These are phyloP conservation scores for Grus americana DNA, from an alignment of 2,113 vertebrate genomes.

Conservation along the genomic window DNA sequence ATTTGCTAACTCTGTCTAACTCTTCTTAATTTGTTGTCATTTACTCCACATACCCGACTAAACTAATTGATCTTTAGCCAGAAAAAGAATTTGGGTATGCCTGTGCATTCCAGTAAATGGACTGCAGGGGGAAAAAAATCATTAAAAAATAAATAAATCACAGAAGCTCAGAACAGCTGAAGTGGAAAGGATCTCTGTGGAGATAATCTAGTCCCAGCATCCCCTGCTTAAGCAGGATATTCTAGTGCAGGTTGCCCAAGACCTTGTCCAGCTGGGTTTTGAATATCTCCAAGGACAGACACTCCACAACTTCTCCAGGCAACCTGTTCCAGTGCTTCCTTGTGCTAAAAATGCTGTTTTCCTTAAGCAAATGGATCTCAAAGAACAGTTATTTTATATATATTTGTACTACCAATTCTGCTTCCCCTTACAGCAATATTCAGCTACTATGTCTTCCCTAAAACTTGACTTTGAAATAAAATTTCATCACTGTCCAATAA, in stretches of 20 bases:
- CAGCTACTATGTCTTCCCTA: not conserved
- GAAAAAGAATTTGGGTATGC: not conserved
- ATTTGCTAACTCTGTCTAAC: not conserved
- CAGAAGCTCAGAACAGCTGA: not conserved
- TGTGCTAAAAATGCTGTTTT: not conserved
- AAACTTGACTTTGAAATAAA: not conserved
- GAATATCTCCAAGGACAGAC: not conserved
- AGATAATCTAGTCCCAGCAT: not conserved
- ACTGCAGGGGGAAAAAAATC: accelerated
- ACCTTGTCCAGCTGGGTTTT: not conserved
- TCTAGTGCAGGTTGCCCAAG: not conserved
- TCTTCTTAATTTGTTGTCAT: not conserved
- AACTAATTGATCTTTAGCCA: not conserved
- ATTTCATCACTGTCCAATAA: not conserved
- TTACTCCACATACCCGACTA: not conserved
- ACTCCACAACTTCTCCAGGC: accelerated
- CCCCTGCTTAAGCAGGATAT: not conserved
- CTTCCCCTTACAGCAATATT: not conserved
- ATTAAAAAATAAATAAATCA: not conserved
- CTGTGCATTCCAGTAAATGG: not conserved
- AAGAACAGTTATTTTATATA: not conserved
- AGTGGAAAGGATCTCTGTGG: not conserved
- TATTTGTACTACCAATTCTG: not conserved
- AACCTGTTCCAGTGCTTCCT: not conserved
- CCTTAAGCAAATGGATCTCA: not conserved